phyloP scores from a whole-genome alignment of 2,113 vertebrate genomes.

The Thermophis baileyi region DNA sequence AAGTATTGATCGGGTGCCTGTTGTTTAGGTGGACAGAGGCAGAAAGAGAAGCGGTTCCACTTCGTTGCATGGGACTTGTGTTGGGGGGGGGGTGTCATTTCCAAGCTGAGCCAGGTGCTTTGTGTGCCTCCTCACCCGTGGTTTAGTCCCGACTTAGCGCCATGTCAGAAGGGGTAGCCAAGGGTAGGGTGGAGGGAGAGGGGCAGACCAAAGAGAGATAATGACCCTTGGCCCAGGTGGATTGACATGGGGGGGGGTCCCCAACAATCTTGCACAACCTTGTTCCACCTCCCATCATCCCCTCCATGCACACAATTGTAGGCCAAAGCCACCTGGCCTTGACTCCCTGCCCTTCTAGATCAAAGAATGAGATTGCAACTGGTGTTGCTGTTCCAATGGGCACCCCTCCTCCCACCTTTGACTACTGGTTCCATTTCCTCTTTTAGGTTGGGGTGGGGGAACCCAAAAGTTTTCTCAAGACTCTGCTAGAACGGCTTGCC shows the following conservation, averaged over 20 bases:
- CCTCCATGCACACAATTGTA: background rate
- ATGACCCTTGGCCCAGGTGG: background rate
- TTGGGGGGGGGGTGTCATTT: background rate
- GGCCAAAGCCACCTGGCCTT: background rate
- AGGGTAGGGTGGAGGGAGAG: background rate
- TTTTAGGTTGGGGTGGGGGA: background rate
- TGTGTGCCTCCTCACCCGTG: background rate
- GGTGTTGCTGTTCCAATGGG: background rate
- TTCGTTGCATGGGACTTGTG: background rate
- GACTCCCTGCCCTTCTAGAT: background rate
- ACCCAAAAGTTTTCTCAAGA: background rate
- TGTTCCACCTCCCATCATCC: background rate
- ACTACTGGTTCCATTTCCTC: background rate
- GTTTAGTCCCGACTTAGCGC: background rate
- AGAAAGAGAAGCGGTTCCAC: background rate
- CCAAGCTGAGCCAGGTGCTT: background rate
- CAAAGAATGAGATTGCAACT: background rate
- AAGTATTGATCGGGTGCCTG: background rate
- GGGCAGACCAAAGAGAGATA: background rate
- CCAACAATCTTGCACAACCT: background rate
- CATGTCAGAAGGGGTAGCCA: background rate
- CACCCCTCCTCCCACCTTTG: background rate
- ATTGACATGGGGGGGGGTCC: background rate
- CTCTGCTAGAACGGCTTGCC: background rate
- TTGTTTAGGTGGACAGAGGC: background rate